Percentiles rank a stretch among this genome's conserved stretches.
These are phyloP conservation scores for Maniola hyperantus DNA, from an alignment of 2,888 invertebrate species.

Conservation along the genomic window DNA sequence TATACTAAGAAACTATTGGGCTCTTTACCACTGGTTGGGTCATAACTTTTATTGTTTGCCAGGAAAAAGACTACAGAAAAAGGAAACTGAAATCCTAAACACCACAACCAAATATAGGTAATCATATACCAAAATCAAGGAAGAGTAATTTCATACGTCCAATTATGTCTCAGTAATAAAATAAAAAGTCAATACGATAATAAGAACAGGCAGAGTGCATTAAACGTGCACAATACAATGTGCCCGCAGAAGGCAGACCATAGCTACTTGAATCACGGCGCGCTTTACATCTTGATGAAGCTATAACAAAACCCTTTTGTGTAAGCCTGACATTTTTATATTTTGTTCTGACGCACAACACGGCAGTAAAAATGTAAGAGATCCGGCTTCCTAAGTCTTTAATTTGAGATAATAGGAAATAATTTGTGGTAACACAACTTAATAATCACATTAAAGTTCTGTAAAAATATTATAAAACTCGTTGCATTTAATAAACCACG, in stretches of 20 bases:
- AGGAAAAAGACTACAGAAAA: not conserved
- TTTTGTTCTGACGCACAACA: conserved; percentile 28
- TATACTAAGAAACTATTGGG: too few species aligned
- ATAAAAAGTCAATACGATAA: conserved; percentile 54
- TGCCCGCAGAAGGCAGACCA: conserved; percentile 61
- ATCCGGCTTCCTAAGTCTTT: conserved; percentile 41
- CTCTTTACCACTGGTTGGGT: too few species aligned
- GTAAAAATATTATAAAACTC: not conserved
- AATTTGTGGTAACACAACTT: not conserved
- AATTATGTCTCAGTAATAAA: conserved; percentile 53
- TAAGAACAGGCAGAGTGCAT: conserved; percentile 49
- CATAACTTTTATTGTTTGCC: not conserved
- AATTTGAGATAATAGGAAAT: conserved; percentile 12
- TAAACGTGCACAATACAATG: conserved; percentile 58
- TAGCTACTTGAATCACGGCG: conserved; percentile 53
- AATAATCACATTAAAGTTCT: not conserved
- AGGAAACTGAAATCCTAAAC: not conserved
- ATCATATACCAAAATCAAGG: conserved; percentile 26
- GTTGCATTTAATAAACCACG: not conserved
- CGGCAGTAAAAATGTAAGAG: conserved; percentile 36
- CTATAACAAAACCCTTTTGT: conserved; percentile 45
- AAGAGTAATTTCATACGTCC: conserved; percentile 43
- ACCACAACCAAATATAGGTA: not conserved
- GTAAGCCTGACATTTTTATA: conserved; percentile 32
- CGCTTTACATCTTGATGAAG: conserved; percentile 42